Evolutionary conservation across 2,888 invertebrate genomes (phyloP).

Genomic region (Leptopilina drosophilae): DNA sequence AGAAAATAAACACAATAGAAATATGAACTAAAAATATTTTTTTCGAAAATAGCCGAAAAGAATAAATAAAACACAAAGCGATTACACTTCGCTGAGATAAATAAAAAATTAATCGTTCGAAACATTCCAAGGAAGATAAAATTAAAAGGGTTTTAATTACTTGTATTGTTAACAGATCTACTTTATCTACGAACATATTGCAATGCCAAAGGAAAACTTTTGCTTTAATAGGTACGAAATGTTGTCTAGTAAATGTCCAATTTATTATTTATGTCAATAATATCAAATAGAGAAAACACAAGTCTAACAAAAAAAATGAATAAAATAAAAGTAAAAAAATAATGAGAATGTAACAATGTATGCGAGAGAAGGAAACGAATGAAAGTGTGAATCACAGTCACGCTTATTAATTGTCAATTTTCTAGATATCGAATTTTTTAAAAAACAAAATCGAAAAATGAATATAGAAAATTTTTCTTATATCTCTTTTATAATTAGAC

Average conservation of each 20-base stretch:
- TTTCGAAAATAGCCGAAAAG: no score
- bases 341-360: not conserved
- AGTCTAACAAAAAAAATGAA: not conserved
- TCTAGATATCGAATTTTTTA: slow-evolving; percentile 16
- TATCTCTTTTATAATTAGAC: not conserved
- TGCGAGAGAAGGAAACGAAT: slow-evolving; percentile 24
- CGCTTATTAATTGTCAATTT: slow-evolving; percentile 20
- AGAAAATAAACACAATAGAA: no score
- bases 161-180: slow-evolving; percentile 8
- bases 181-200: slow-evolving; percentile 30
- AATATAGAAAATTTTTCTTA: not conserved
- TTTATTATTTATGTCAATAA: slow-evolving; percentile 35
- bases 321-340: no score
- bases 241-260: slow-evolving; percentile 26
- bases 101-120: no score
- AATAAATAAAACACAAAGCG: no score
- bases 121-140: no score
- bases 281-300: slow-evolving; percentile 17
- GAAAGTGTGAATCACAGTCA: slow-evolving; percentile 33
- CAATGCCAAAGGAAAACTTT: slow-evolving; percentile 39
- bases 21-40: no score
- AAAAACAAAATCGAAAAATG: not conserved
- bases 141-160: not conserved
- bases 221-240: slow-evolving; percentile 32
- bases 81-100: no score